Evolutionary conservation across 2,797 vertebrate species (phyloP), one percentile per base, ranked within the genome.

Genomic region (Melanotaenia maccullochi): DNA sequence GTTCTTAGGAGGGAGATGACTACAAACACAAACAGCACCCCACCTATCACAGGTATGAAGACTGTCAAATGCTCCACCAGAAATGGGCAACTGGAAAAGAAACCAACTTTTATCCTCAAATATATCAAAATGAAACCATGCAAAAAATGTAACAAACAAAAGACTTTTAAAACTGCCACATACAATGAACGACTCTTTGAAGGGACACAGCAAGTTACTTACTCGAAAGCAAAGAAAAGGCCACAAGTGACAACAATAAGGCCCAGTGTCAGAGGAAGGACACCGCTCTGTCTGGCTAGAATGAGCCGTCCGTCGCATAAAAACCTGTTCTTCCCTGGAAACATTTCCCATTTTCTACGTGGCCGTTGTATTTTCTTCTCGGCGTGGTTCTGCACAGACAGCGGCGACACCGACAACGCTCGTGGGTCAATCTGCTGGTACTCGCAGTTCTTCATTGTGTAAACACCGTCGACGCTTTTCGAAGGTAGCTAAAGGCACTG

Each of bases 191-290:
- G 2, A 9, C 44, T n/a, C 9, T 9, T 4, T 49, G 47, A 22
- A 49, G 9, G 47, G 2, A 49, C 44, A 49, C 20, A 1, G 13
- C 2, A 33, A n/a, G 42, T 9, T 54, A 96, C 97, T 97, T 87
- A 99, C 97, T 99, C 96, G 84, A 97, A 98, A 81, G 95, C 94
- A 91, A 98, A 99, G 93, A 99, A 99, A 92, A 99, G 96, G 88
- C 94, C 93, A 90, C 96, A 96, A 73, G 97, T 99, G 91, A 93
- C 87, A 85, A 97, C 85, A 91, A 98, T 96, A 92, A 98, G 96
- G 89, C 95, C 95, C 86, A 97, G 93, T 16, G 97, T 99, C 88
- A 98, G 90, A 12, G 93, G 96, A 76, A 98, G 96, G 77, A 98
- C 95, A 18, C 97, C 96, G 84, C 94, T 96, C 91, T 98, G 97